Base-by-base conservation (phyloP, 2,888 invertebrate genomes). In the Ceraclea dissimilis region DNA sequence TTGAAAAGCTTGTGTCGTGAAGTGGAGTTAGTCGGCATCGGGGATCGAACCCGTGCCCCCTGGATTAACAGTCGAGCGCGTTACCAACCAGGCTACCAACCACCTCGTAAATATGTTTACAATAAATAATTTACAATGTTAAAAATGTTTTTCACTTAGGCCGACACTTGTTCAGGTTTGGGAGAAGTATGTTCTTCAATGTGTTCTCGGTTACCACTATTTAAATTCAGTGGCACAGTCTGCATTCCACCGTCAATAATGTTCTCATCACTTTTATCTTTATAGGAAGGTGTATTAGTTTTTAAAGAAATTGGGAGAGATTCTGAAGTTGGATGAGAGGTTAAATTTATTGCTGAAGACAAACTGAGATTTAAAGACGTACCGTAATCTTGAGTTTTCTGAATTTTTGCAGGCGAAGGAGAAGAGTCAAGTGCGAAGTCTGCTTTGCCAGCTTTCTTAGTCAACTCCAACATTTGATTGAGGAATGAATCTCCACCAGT, bases 351-450 rank as follows among this genome's bases (percentile, higher is more conserved):
- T 1, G 64, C 62, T 0, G 76, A 68, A 60, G 77, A 75, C 62
- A 75, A 71, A 59, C 80, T 74, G 13, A 79, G 69, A 60, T 80
- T 76, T 58, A 77, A 67, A 49, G 76, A 70, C 16, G 72, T 70
- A 13, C 71, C 66, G 56, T 78, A 71, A 58, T 81, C 82, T 61
- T 80, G 81, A 22, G 75, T 69, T 68, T 83, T 84, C 2, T 80
- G 71, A 49, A 84, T 71, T 69, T 85, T 85, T 11, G 79, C 64
- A 46, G 81, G 79, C 54, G 76, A 74, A 56, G 83, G 82, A 57
- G 76, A 73, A 56, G 75, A 75, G 61, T 78, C 78, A 1, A 72
- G 66, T 62, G 75, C 68, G 61, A 77, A 78, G 64, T 78, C 78
- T 1, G 77, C 72, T 71, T 76, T 73, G 2, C 77, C 77, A 1